Evolutionary conservation across 2,888 invertebrate genomes (phyloP).

Genomic region (Spodoptera picta): DNA sequence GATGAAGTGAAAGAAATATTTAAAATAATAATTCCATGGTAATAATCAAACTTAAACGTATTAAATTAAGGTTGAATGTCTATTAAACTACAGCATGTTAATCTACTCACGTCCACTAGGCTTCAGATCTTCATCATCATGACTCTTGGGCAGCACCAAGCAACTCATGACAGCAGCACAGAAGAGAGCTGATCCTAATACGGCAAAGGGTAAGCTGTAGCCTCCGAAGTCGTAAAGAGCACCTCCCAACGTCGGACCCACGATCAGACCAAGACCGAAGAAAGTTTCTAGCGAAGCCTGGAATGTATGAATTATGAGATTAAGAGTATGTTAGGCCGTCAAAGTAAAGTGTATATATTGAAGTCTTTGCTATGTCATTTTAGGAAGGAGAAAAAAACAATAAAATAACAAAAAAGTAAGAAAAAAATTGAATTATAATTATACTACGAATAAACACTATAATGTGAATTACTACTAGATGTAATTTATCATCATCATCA

Average conservation of each 20-base stretch:
- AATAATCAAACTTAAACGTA: no score
- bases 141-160: constrained; percentile 91
- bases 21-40: no score
- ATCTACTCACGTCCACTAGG: constrained; percentile 89
- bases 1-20: no score
- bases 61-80: no score
- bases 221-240: constrained; percentile 94
- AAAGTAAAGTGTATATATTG: neutral
- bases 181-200: constrained; percentile 93
- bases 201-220: constrained; percentile 94
- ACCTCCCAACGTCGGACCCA: constrained; percentile 97
- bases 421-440: no score
- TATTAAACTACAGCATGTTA: no score
- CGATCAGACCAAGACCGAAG: constrained; percentile 95
- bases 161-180: constrained; percentile 93
- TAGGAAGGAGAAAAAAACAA: neutral
- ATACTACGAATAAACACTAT: no score
- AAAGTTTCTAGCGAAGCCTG: constrained; percentile 95
- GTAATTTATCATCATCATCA: no score
- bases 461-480: no score
- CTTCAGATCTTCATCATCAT: constrained; percentile 87
- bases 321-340: no score
- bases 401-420: no score
- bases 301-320: neutral
- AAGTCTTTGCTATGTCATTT: constrained; percentile 1